Base-by-base conservation (phyloP, 1,140 invertebrate genomes). In the Macrobrachium rosenbergii region DNA sequence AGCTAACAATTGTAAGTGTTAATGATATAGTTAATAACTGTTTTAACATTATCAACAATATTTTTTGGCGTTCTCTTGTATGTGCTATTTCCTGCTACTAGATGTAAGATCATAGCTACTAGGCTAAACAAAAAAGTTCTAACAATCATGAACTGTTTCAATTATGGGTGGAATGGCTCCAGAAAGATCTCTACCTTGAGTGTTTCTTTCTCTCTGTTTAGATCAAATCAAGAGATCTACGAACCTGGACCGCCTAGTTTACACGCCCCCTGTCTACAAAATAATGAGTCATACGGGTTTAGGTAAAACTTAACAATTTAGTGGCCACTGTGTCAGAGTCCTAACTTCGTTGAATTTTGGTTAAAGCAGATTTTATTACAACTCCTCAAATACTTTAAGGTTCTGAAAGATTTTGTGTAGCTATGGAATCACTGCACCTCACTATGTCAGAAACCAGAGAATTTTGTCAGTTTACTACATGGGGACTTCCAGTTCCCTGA, bases 201-300 rank as follows among this genome's bases (percentile, higher is more conserved):
- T 45, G 60, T 77, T 69, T 23, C 73, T 79, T 60, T 87, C 69
- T 81, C 79, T 87, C 60, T 59, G 63, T 79, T 21, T 86, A 87
- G 85, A 87, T 78, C 17, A 64, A 59, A 72, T 73, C 37, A 73
- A 45, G 72, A 79, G 78, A 73, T 81, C 82, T 17, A 77, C 83
- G 67, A 84, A 82, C 73, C 76, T 88, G 75, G 88, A 88, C 69
- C 88, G 88, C 62, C 88, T 88, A n/a, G 84, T 88, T 64, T 88
- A 85, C 77, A 88, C 88, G 23, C 82, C 88, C 23, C 88, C 88
- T 10, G 78, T 81, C 82, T 88, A 88, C 82, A 88, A 88, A 86
- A 88, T 88, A 63, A 88, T 88, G 88, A 88, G 88, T 64, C 88
- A 88, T 73, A 79, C 83, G 62, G 78, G 83, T 63, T 59, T 90